phyloP scores from a whole-genome alignment of 1,140 invertebrate genomes.

The Eumeta japonica region DNA sequence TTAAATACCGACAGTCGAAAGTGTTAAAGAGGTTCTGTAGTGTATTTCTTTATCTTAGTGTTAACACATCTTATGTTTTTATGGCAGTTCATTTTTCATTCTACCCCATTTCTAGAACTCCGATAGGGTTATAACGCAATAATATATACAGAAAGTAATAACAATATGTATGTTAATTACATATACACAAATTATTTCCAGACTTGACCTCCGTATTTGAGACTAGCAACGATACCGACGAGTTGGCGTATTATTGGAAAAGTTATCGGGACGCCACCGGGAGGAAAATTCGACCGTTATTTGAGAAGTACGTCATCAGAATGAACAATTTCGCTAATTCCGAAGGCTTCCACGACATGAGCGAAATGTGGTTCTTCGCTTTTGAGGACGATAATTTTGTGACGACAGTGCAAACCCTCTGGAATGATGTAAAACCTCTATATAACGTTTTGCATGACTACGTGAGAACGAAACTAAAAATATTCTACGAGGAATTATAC shows the following conservation, averaged over 20 bases:
- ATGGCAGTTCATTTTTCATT: too few species aligned
- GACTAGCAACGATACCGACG: conserved; percentile 50
- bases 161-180: too few species aligned
- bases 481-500: conserved; percentile 62
- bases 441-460: conserved; percentile 80
- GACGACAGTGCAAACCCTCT: conserved; percentile 61
- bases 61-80: conserved; percentile 7
- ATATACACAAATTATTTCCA: too few species aligned
- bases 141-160: too few species aligned
- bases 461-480: conserved; percentile 66
- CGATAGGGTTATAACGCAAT: too few species aligned
- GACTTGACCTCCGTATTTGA: conserved; percentile 43
- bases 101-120: too few species aligned
- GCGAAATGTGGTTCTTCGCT: conserved; percentile 63
- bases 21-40: too few species aligned
- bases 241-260: conserved; percentile 63
- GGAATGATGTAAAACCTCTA: conserved; percentile 73
- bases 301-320: conserved; percentile 60
- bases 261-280: conserved; percentile 62
- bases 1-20: too few species aligned
- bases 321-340: conserved; percentile 63
- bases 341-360: conserved; percentile 60
- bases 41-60: too few species aligned
- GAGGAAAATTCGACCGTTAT: conserved; percentile 60
- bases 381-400: conserved; percentile 60